Base-by-base conservation (phyloP, 2,888 invertebrate species). In the Lithophane semibrunnea region DNA sequence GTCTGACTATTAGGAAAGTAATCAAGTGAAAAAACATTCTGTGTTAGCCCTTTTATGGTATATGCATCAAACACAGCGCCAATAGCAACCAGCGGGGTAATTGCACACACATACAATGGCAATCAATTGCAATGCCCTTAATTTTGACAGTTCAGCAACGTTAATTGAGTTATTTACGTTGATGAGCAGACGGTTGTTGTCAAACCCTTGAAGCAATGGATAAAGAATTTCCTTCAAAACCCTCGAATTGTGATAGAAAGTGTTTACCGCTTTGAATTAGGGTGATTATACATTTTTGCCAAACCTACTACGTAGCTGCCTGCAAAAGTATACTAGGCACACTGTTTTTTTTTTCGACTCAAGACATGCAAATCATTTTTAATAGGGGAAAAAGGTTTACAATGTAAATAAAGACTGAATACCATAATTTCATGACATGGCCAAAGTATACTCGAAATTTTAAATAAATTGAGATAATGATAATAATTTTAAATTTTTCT, bases 371-470 rank as follows among this genome's bases (percentile, higher is more conserved):
- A 67, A 69, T 75, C n/a, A 70, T 66, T 58, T 64, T 69, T 18
- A 67, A 49, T 16, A 61, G 21, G 67, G 73, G 75, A 70, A 74
- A 75, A 83, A 82, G 82, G 87, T 78, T 80, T 76, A 85, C 75
- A 84, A 84, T 85, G 79, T 79, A 83, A 84, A 72, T 83, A 81
- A 88, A 88, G 88, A 88, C 88, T 88, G 88, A 88, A 87, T 88
- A 85, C 60, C 47, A 71, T 82, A 84, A 83, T 86, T 78, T 79
- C 85, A 85, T 82, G 83, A 86, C 82, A 79, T 84, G 82, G 84
- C 86, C 86, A 87, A 88, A 87, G 88, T 81, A 73, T 80, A 75
- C 49, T 64, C 63, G 73, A 76, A 84, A 84, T 79, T 77, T 78
- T 66, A 70, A 61, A 61, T 76, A 68, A 71, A 82, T 54, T 64